phyloP scores from a whole-genome alignment of 1,140 invertebrate genomes.

The Potamilus streckersoni region DNA sequence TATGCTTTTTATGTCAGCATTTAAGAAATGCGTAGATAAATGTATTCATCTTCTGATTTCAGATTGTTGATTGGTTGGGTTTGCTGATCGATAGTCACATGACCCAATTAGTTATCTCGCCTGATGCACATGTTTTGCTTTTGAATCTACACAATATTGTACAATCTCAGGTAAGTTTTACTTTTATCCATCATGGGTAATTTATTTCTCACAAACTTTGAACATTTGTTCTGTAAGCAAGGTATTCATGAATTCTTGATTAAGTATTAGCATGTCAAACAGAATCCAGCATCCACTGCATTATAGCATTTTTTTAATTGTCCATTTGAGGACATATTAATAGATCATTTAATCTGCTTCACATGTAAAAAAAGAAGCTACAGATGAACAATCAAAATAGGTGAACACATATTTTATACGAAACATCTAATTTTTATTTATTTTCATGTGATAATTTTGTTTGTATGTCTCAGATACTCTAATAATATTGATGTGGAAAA shows the following conservation, averaged over 20 bases:
- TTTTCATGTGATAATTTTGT: background rate
- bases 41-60: conserved; percentile 4
- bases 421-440: no score
- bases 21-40: background rate
- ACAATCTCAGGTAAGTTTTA: conserved; percentile 34
- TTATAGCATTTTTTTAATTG: no score
- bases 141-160: conserved; percentile 41
- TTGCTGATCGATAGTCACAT: conserved; percentile 48
- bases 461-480: background rate
- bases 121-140: conserved; percentile 43
- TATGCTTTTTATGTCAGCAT: background rate
- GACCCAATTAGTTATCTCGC: conserved; percentile 50
- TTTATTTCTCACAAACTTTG: no score
- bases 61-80: conserved; percentile 53
- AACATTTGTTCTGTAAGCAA: no score
- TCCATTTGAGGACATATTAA: no score
- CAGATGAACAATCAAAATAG: no score
- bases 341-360: no score
- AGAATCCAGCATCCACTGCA: no score
- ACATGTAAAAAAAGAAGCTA: no score
- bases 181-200: background rate
- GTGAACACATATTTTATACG: no score
- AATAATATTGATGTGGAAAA: background rate
- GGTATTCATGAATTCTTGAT: no score
- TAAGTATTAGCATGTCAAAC: no score